Conservation (phyloP, 2,113 vertebrate species). For the Castor canadensis region DNA sequence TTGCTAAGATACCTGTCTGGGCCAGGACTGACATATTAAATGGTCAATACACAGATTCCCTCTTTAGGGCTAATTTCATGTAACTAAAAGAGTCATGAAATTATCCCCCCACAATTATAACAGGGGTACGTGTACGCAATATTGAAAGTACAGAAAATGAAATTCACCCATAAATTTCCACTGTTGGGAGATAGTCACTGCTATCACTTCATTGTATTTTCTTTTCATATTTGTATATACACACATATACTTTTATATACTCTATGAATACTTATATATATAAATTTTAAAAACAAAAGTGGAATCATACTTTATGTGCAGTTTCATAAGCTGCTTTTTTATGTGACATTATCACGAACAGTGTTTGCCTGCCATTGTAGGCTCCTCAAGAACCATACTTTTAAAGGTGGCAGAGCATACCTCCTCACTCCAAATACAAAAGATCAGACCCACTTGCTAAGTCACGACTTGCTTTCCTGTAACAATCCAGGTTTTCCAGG, state of each 20-base stretch:
- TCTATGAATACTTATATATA: slow-evolving; percentile 29
- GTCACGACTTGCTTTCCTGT: background rate
- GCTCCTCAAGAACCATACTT: background rate
- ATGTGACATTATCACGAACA: background rate
- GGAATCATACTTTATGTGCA: background rate
- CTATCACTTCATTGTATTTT: background rate
- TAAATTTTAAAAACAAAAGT: slow-evolving; percentile 15
- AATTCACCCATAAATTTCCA: slow-evolving; percentile 24
- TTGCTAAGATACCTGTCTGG: background rate
- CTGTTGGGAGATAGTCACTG: background rate
- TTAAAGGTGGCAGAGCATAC: background rate
- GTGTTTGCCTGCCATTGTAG: background rate
- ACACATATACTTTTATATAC: background rate
- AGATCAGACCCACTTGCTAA: background rate
- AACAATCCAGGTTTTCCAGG: background rate
- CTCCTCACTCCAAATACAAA: background rate
- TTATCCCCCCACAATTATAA: background rate
- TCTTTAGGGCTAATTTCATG: background rate
- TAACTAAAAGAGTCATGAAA: background rate
- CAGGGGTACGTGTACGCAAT: background rate
- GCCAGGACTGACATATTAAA: background rate
- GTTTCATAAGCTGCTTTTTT: slow-evolving; percentile 30
- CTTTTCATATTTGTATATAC: background rate
- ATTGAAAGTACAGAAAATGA: background rate
- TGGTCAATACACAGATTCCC: background rate